Percentiles rank a stretch among this genome's conserved stretches.
These are phyloP conservation scores for Sminthurinus signatus DNA, from an alignment of 1,140 invertebrate genomes.

Conservation along the genomic window DNA sequence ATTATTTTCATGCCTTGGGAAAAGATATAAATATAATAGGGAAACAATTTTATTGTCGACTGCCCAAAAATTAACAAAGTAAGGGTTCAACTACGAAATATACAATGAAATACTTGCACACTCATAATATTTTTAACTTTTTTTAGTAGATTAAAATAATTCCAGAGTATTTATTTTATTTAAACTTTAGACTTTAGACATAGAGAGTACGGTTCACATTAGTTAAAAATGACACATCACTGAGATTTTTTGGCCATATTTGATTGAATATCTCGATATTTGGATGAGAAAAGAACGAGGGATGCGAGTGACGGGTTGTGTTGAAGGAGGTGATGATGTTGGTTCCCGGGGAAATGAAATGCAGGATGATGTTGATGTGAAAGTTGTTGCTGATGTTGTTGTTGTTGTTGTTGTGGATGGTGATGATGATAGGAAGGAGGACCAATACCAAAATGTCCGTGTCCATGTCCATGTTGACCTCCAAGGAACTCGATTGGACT, in stretches of 20 bases:
- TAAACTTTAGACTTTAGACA: too few relatives aligned
- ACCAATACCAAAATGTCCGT: not conserved
- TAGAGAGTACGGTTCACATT: too few relatives aligned
- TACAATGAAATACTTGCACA: too few relatives aligned
- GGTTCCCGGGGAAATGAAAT: constrained; percentile 26
- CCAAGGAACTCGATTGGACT: not conserved
- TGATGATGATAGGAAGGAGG: not conserved
- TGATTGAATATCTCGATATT: constrained; percentile 34
- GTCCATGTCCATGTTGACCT: constrained; percentile 1
- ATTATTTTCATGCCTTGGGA: too few relatives aligned
- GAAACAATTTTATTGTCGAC: too few relatives aligned
- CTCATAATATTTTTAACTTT: too few relatives aligned
- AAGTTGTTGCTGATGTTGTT: not conserved
- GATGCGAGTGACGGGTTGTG: constrained; percentile 37
- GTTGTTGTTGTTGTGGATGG: not conserved
- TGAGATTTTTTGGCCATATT: constrained; percentile 23
- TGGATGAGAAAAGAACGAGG: constrained; percentile 33
- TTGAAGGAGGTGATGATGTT: constrained; percentile 32
- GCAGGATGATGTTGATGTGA: constrained; percentile 11
- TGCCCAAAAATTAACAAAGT: too few relatives aligned
- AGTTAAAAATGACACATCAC: too few relatives aligned
- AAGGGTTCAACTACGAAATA: too few relatives aligned
- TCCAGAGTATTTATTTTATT: too few relatives aligned
- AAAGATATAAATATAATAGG: too few relatives aligned
- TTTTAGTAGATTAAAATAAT: too few relatives aligned